Evolutionary conservation across 2,797 vertebrate genomes (phyloP), one percentile per base, ranked within the genome.

Genomic region (Sebastes hopkinsi): DNA sequence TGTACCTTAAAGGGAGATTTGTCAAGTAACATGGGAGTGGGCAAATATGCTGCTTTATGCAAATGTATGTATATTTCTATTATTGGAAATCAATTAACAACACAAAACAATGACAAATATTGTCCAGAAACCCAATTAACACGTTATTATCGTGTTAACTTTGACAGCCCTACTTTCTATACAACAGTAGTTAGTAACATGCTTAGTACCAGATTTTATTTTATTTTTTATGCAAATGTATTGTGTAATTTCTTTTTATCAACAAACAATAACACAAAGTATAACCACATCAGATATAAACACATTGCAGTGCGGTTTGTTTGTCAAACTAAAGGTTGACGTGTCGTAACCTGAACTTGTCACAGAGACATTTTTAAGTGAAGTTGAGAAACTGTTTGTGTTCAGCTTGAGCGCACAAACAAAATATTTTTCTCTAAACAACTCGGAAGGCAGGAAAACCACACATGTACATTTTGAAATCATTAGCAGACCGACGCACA

Each of bases 391-490:
- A 66, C 23, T 1, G 66, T 79, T 77, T 66, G 32, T 72, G 71
- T 79, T 80, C 42, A 61, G 22, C 22, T 60, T 14, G 23, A 75
- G 46, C 22, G 14, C 32, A 10, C 42, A 68, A 70, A 82, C 76
- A 70, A 62, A 71, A 82, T 8, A 7, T 34, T 62, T 80, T 84
- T 60, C 77, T 73, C 52, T 34, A 27, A 80, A 70, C 55, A 16
- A 16, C 22, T 55, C 5, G 4, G 25, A 54, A 46, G 46, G 36
- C 66, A 70, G 67, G 32, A 66, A 59, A 79, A 67, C 25, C 50
- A 68, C 50, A 72, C 79, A 10, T 36, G 25, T 16, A 64, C 72
- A 59, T 80, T 84, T 75, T 83, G 72, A 85, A 86, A 84, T 75
- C 73, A 72, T 84, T 83, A 81, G 22, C 50, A 46, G 14, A 58